Evolutionary conservation across 2,797 vertebrate species (phyloP), one percentile per base, ranked within the genome.

Genomic region (Dendrocincla fuliginosa): DNA sequence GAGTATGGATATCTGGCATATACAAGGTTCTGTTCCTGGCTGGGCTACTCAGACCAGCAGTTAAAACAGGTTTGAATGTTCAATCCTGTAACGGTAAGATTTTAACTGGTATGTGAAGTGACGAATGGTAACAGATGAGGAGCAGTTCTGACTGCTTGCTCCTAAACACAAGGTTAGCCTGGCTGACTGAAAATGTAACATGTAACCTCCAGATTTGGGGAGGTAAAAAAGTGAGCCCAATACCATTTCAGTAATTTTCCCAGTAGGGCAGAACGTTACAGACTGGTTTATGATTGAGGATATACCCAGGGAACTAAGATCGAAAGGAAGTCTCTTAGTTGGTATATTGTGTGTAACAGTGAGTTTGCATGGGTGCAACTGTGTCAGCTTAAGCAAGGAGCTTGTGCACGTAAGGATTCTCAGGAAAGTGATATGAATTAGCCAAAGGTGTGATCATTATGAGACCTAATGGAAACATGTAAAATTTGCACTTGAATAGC

Each of bases 21-120:
- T 70, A 98, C 98, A 81, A 98, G 97, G 6, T 98, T 98, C 11
- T 98, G 97, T 27, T 98, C 98, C 65, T 98, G 98, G 96, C 96
- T 98, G 16, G 98, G 97, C 37, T 98, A 98, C 97, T 88, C 98
- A 8, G 98, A 98, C 46, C 82, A 98, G 92, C 97, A 87, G 37
- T 96, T 98, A 82, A 97, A 96, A 94, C 95, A 98, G 97, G 98
- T 98, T 84, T 90, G 65, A 70, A 39, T 76, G 39, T 55, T 64
- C 13, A 4, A 2, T 57, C 47, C 81, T 83, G 25, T 13, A 78
- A 41, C 3, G 16, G 6, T 37, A 83, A 52, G 33, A 65, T 73
- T 70, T 88, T 50, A 67, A 84, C 56, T 25, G 44, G 8, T 25
- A 35, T 17, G 9, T 53, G 56, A 53, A 76, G 47, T 49, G n/a